Evolutionary conservation across 1,140 invertebrate species (phyloP), one percentile per base, ranked within the genome.

Genomic region (Cotesia glomerata): DNA sequence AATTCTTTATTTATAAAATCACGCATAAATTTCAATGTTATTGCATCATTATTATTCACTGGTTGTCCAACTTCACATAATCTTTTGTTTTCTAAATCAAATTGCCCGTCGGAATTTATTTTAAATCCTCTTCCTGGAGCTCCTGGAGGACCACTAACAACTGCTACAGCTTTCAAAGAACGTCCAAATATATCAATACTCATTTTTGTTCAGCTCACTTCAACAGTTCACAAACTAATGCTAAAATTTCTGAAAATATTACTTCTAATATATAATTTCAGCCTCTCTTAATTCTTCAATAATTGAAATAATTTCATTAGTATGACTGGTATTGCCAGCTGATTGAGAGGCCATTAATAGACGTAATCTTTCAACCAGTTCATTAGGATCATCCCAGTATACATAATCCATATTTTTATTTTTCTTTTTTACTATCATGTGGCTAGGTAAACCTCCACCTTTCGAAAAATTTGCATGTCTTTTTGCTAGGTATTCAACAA

Each of bases 171-270:
- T 34, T 35, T 45, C n/a, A 62, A 49, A 5, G 61, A 14, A 16
- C 71, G 74, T 71, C 74, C 71, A 56, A 75, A 75, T 49, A 73
- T 66, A 35, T 75, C 74, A 11, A 72, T 54, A 65, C 70, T 72
- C 52, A 66, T 72, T n/a, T 2, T n/a, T n/a, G 5, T 52, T 39
- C 7, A 39, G 7, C 54, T 34, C 39, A 13, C 39, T 26, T 26
- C 18, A 26, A 49, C 18, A 4, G 39, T 61, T 16, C 2, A 36
- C 34, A 11, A 52, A 11, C 2, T 52, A 34, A 34, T 26, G 9
- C 9, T 32, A 34, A 32, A 35, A 7, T 5, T n/a, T 64, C 18
- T 5, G 35, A 4, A n/a, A 34, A 18, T 58, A 9, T 9, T 8
- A 49, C 35, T 67, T 8, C 11, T 67, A 67, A 52, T 67, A 67